phyloP scores from a whole-genome alignment of 1,140 invertebrate species.

The Drosophila kanapiae region DNA sequence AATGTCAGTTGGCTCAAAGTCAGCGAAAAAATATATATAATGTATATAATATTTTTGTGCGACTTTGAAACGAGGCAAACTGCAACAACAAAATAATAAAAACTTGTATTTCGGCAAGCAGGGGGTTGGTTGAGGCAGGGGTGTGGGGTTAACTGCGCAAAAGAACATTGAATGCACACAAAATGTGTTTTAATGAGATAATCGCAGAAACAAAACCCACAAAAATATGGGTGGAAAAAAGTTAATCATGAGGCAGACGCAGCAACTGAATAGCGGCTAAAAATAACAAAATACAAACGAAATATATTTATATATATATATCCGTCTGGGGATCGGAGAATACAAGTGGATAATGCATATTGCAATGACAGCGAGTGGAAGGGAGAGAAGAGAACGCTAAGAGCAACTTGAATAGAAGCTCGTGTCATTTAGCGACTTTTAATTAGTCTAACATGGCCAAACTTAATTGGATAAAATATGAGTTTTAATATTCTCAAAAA shows the following conservation, averaged over 20 bases:
- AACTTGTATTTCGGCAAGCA: constrained; percentile 24
- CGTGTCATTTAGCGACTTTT: constrained; percentile 48
- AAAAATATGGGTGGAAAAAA: constrained; percentile 23
- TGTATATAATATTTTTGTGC: neutral
- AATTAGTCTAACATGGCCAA: constrained; percentile 41
- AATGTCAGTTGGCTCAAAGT: constrained; percentile 31
- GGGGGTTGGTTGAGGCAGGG: neutral
- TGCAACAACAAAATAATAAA: constrained; percentile 40
- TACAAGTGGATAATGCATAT: constrained; percentile 33
- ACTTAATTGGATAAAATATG: constrained; percentile 38
- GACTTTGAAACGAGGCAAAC: constrained; percentile 32
- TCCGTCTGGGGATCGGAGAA: constrained; percentile 7
- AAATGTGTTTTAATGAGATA: constrained; percentile 76
- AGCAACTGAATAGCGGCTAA: constrained; percentile 23
- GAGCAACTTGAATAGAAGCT: constrained; percentile 18
- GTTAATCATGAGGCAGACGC: constrained; percentile 38
- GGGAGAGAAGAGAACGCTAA: neutral
- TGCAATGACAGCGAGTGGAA: constrained; percentile 24
- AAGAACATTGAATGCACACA: constrained; percentile 64
- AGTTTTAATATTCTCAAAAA: neutral
- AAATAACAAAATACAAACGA: constrained; percentile 38
- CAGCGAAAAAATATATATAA: neutral
- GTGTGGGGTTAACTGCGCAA: constrained; percentile 25
- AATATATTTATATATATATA: constrained; percentile 12
- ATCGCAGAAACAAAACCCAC: constrained; percentile 46